These are phyloP conservation scores for Agrotis ipsilon DNA, from an alignment of 2,888 invertebrate genomes.

Conservation along the genomic window DNA sequence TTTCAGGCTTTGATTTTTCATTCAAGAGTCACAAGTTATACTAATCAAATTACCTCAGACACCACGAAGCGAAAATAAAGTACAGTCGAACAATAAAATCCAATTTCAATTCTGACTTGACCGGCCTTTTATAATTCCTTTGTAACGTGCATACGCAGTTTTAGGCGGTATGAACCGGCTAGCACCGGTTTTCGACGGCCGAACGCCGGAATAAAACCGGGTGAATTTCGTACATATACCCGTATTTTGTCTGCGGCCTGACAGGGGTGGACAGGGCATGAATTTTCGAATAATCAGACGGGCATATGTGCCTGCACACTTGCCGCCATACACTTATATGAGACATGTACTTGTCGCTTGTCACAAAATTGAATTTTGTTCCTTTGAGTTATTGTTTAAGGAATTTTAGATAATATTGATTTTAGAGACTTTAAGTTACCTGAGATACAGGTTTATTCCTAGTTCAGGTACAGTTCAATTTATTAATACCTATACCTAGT, in stretches of 20 bases:
- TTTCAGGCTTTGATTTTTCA: constrained; percentile 38
- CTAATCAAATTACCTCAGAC: constrained; percentile 50
- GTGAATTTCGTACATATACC: constrained; percentile 75
- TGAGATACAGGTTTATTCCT: too few species aligned
- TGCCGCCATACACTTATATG: constrained; percentile 34
- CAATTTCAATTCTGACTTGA: constrained; percentile 56
- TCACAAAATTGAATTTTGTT: constrained; percentile 46
- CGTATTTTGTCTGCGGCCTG: constrained; percentile 81
- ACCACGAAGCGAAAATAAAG: constrained; percentile 39
- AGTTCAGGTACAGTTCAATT: too few species aligned
- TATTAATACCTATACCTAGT: too few species aligned
- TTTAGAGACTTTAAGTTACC: too few species aligned
- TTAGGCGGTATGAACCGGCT: constrained; percentile 54
- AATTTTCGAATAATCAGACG: constrained; percentile 86
- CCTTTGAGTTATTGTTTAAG: constrained; percentile 9
- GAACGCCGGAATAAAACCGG: constrained; percentile 77
- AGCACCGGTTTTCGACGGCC: constrained; percentile 61
- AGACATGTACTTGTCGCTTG: constrained; percentile 15
- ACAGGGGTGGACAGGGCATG: constrained; percentile 82
- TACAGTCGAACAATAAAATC: constrained; percentile 57
- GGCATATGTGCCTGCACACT: constrained; percentile 50
- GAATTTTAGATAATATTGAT: too few species aligned
- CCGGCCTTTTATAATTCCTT: constrained; percentile 67
- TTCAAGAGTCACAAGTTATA: constrained; percentile 11
- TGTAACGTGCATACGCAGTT: constrained; percentile 64